Conservation (phyloP, 2,797 vertebrate species). For the Odontamblyopus rebecca region DNA sequence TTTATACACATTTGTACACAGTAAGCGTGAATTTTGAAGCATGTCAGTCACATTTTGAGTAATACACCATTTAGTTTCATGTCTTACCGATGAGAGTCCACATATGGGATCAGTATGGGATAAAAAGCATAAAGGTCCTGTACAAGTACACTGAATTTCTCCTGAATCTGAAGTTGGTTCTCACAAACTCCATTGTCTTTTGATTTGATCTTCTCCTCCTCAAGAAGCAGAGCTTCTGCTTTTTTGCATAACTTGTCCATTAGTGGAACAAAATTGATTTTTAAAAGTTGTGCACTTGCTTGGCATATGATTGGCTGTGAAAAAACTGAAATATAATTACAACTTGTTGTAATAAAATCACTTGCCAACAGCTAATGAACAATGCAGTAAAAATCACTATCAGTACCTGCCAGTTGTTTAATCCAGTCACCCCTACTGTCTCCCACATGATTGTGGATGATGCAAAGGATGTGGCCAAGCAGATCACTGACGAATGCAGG, state of each 20-base stretch:
- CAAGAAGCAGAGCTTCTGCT: conserved; percentile 84
- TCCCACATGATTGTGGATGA: conserved; percentile 90
- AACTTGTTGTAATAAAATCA: conserved; percentile 3
- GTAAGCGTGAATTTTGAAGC: conserved; percentile 12
- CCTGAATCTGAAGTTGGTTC: conserved; percentile 89
- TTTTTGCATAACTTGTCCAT: conserved; percentile 96
- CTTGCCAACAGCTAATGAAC: conserved; percentile 1
- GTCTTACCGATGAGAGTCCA: conserved; percentile 89
- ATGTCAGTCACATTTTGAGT: not conserved
- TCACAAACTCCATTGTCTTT: conserved; percentile 84
- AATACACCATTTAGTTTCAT: not conserved
- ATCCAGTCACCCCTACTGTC: conserved; percentile 90
- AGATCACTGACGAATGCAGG: conserved; percentile 86
- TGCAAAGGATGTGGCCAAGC: conserved; percentile 88
- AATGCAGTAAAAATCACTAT: not conserved
- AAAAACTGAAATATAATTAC: conserved; percentile 78
- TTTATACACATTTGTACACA: conserved; percentile 21
- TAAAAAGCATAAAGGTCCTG: conserved; percentile 95
- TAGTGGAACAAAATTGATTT: conserved; percentile 90
- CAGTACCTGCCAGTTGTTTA: conserved; percentile 88
- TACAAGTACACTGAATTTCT: conserved; percentile 89
- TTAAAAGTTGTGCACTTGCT: conserved; percentile 83
- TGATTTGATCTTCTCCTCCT: conserved; percentile 90
- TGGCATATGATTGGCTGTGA: conserved; percentile 91
- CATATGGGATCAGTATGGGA: conserved; percentile 92